Conservation (phyloP, 2,797 vertebrate species). For the Clamator glandarius region DNA sequence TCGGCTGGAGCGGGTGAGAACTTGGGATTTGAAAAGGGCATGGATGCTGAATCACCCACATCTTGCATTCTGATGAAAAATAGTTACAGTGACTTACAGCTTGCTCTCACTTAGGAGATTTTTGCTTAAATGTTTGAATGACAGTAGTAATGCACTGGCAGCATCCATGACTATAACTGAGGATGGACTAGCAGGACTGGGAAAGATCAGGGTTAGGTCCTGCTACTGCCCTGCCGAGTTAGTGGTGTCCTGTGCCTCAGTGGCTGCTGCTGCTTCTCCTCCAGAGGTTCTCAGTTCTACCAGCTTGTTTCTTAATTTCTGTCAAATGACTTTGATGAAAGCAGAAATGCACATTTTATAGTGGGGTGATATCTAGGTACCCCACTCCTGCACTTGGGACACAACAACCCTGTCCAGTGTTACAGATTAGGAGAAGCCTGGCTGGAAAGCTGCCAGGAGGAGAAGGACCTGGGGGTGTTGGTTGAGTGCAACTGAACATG, state of each 20-base stretch:
- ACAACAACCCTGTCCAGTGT: too few species aligned
- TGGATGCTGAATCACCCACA: neutral
- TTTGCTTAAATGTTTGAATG: neutral
- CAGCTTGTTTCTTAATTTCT: neutral
- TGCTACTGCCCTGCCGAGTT: neutral
- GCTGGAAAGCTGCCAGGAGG: too few species aligned
- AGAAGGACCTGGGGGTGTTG: too few species aligned
- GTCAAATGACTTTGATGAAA: neutral
- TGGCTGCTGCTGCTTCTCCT: neutral
- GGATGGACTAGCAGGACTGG: neutral
- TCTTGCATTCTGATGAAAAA: neutral
- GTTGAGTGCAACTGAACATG: too few species aligned
- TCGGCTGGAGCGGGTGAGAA: neutral
- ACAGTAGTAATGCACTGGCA: neutral
- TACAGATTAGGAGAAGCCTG: too few species aligned
- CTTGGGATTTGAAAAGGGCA: conserved; percentile 8
- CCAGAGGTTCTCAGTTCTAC: neutral
- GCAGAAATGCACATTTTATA: neutral
- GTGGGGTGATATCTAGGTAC: neutral
- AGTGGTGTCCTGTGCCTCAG: neutral
- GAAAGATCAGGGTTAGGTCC: neutral
- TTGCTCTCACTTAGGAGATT: neutral
- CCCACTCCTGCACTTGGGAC: too few species aligned
- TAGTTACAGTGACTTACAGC: neutral
- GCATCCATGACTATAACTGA: neutral